phyloP scores from a whole-genome alignment of 1,140 invertebrate genomes.

The Monochamus saltuarius region DNA sequence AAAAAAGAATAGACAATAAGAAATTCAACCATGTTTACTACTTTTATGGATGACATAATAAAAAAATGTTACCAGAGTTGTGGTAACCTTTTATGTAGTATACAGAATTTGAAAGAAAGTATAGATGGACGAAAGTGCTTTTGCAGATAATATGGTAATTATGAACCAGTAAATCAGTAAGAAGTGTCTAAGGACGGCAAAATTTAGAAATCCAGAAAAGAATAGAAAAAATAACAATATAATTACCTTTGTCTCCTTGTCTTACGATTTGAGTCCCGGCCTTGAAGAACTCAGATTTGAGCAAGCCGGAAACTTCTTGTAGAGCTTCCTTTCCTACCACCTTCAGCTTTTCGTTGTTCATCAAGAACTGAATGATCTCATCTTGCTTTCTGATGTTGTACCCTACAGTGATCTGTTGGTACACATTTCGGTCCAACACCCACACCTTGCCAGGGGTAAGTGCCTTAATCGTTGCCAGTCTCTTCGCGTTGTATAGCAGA shows the following conservation, averaged over 20 bases:
- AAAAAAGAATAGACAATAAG: no score
- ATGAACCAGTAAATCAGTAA: no score
- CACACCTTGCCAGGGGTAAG: conserved; percentile 69
- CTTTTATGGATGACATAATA: no score
- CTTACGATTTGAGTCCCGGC: conserved; percentile 84
- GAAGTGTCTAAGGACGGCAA: no score
- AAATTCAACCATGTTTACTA: no score
- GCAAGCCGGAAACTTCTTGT: conserved; percentile 83
- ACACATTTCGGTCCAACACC: conserved; percentile 82
- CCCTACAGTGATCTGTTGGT: conserved; percentile 86
- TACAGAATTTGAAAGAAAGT: no score
- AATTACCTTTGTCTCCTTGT: conserved; percentile 73
- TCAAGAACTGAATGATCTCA: conserved; percentile 81
- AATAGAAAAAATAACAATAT: background rate
- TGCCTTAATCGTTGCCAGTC: conserved; percentile 34
- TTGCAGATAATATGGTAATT: no score
- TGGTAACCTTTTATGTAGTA: no score
- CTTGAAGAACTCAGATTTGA: conserved; percentile 86
- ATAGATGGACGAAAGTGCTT: no score
- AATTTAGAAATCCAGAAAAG: no score
- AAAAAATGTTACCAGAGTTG: no score
- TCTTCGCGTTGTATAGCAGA: conserved; percentile 40
- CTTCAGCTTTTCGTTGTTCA: conserved; percentile 80
- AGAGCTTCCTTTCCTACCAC: conserved; percentile 77
- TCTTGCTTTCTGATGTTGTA: conserved; percentile 77